Evolutionary conservation across 2,113 vertebrate species (phyloP), one percentile per base, ranked within the genome.

Genomic region (Trinectes maculatus): DNA sequence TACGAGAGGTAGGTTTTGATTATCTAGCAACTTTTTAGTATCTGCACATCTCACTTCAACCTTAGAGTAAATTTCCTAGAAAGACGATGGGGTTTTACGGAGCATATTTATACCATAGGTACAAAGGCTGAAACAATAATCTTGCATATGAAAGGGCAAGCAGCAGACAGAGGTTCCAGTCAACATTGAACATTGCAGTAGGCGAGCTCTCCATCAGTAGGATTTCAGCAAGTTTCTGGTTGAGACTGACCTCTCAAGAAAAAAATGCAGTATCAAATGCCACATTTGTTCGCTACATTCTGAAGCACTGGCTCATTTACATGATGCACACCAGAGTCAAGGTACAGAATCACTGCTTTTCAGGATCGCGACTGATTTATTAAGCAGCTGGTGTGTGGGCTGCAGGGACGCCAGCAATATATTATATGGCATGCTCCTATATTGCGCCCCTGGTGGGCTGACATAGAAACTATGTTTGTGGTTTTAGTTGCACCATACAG

Each of bases 181-280:
- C 8, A 63, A n/a, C 66, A 47, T 47, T 19, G 1, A n/a, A 18
- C 26, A 33, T 65, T n/a, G n/a, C n/a, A n/a, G 36, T 63, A 73
- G 81, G 56, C 74, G 51, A 82, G 78, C 62, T 60, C 57, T 63
- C 69, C 79, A 80, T 82, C 77, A 83, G 83, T 74, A 71, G 48
- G 40, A 75, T 69, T 71, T 36, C 34, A 36, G 65, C 67, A 29
- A 26, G 18, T 62, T 71, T 47, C 40, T 40, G 36, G 40, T 47
- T 59, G 40, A 34, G 33, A 49, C 21, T 21, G 13, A 25, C 6
- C 22, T 15, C 18, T 24, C 8, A 8, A 22, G 18, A n/a, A 18
- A 8, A 53, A 63, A 25, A 15, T 5, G 10, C n/a, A 40, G 18
- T 21, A 5, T 43, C 21, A 31, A 13, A 19, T 31, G 22, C 19